Conservation (phyloP, 2,113 vertebrate genomes). For the Xerus inauris region DNA sequence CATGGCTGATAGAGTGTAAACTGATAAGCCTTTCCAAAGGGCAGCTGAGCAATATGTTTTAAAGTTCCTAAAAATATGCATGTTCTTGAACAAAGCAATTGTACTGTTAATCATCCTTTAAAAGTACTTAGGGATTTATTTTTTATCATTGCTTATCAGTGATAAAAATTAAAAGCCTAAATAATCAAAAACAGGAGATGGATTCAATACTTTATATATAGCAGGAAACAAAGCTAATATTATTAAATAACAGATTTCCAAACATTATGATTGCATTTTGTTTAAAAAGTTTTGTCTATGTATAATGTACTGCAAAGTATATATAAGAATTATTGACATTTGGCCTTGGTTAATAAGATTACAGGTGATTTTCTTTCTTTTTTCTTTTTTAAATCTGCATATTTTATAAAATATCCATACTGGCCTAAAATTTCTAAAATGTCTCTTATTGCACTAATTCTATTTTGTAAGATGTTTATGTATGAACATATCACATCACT, state of each 20-base stretch:
- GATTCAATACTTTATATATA: not conserved
- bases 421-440: constrained; percentile 45
- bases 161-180: constrained; percentile 47
- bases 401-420: constrained; percentile 25
- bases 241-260: not conserved
- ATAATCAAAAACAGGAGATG: not conserved
- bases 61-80: constrained; percentile 1
- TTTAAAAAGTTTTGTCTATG: not conserved
- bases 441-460: not conserved
- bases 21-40: not conserved
- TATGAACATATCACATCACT: not conserved
- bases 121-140: not conserved
- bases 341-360: not conserved
- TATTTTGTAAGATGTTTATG: not conserved
- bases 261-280: not conserved
- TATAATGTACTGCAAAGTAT: constrained; percentile 1
- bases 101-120: no score
- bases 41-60: not conserved
- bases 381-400: not conserved
- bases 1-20: not conserved
- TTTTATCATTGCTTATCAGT: not conserved
- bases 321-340: not conserved
- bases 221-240: constrained; percentile 13
- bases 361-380: not conserved
- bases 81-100: not conserved